Base-by-base conservation (phyloP, 2,797 vertebrate species). In the Tragopan temminckii region DNA sequence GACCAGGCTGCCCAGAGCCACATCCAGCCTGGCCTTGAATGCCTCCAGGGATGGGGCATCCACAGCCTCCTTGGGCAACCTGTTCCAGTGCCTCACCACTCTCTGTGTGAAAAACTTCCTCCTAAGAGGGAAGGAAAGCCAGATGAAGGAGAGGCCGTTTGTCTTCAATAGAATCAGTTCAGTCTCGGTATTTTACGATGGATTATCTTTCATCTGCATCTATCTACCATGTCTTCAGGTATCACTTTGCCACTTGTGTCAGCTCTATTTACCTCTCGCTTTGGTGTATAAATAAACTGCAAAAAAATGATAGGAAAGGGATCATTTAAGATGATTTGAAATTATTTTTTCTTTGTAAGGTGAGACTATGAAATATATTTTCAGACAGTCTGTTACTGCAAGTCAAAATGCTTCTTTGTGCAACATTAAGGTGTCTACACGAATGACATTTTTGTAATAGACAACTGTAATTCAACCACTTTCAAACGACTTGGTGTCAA, bases 361-460 rank as follows among this genome's bases (percentile, higher is more conserved):
- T 17, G 38, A 77, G n/a, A 63, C 63, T 62, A 63, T 45, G 72
- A 79, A 82, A 64, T 64, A 19, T 13, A 59, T 59, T 91, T 89
- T 80, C 52, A 70, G 69, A 63, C 46, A 69, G 25, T 57, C 14
- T 52, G 31, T 46, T 45, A 31, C 11, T 42, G 67, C 86, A 70
- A 91, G 20, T 72, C 66, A 94, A 95, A 91, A 89, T 50, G 55
- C 59, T 93, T 96, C 25, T 81, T 72, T 96, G 80, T 62, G 93
- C 83, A 91, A 89, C 61, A 50, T 43, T 48, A 83, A 74, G 81
- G 95, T 90, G 24, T 52, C 70, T 67, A 83, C 72, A 31, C 88
- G 43, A 94, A 94, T 83, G 52, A 85, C 85, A 71, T 46, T 85
- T 45, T 88, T 93, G 50, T 79, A 91, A 72, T 85, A 90, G 81